Base-by-base conservation (phyloP, 2,797 vertebrate genomes). In the Trachops cirrhosus region DNA sequence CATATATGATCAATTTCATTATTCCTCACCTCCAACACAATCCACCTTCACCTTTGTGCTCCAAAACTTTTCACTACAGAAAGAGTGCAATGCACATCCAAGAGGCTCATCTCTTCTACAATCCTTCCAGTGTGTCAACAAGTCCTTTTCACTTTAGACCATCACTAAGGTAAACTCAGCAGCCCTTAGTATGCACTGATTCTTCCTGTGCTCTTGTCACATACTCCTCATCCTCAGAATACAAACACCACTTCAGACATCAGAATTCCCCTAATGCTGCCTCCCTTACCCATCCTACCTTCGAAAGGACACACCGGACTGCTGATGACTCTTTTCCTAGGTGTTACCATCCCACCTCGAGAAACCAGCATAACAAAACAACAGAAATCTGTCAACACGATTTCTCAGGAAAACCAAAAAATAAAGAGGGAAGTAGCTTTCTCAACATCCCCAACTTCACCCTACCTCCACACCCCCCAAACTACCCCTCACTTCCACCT, bases 21-120 rank as follows among this genome's bases (percentile, higher is more conserved):
- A 86, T 91, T 91, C 89, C 75, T 68, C 62, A 96, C 34, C 39
- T 93, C 62, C 19, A 79, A 21, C 80, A 96, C 32, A 95, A 91
- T 70, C 12, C 54, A 89, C 16, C 86, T 91, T 22, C 71, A 89
- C 68, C 57, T 85, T 37, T 54, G 29, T 41, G 41, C 29, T 77
- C 80, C 88, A 41, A 93, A 87, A 73, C 34, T 59, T 95, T 52
- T 48, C 41, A 48, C 9, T 46, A 39, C 21, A 46, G 73, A 64
- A 89, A 92, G 70, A 83, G 26, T n/a, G 79, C 12, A 24, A 92
- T 41, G 39, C 11, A 82, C 15, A 57, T 52, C 90, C 34, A 89
- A 77, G 39, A 79, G 15, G 32, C 15, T 75, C 37, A 71, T 5
- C 67, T 70, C 52, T 88, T 68, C 62, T 39, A 93, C 34, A 68